Base-by-base conservation (phyloP, 1,140 invertebrate species). In the Drosophila quadrilineata region DNA sequence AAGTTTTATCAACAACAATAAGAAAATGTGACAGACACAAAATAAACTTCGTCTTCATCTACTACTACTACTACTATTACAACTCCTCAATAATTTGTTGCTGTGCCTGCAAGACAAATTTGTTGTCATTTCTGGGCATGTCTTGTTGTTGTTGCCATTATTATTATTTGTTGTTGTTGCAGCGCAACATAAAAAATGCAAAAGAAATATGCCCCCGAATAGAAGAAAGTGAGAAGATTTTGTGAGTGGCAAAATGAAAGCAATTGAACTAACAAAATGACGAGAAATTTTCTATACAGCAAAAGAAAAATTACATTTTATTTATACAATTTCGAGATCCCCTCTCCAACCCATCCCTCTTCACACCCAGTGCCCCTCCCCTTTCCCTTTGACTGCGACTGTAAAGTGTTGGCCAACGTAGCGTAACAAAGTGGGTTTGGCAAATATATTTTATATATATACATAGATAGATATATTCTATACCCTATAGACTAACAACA, bases 1-100 rank as follows among this genome's bases (percentile, higher is more conserved):
- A 84, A 82, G 69, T 82, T 82, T n/a, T 82, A 85, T 77, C 79
- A 79, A 74, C 70, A 74, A 85, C 77, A 85, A 84, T 85, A 84
- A 84, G 79, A 84, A 85, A 84, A 64, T 77, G 74, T 84, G 77
- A 71, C 77, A 84, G 63, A 62, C n/a, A n/a, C 76, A 48, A 62
- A 60, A 53, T 48, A 54, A 69, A 65, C 52, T 68, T 63, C 50
- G 57, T 35, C n/a, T n/a, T n/a, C n/a, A n/a, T n/a, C n/a, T n/a
- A n/a, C n/a, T n/a, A n/a, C n/a, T n/a, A n/a, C n/a, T n/a, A n/a
- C n/a, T n/a, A n/a, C n/a, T n/a, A n/a, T n/a, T n/a, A n/a, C n/a
- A n/a, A n/a, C n/a, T n/a, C n/a, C n/a, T n/a, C n/a, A n/a, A n/a
- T n/a, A n/a, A n/a, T n/a, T n/a, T n/a, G n/a, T n/a, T n/a, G n/a